Conservation (phyloP, 1,140 invertebrate genomes). For the Ladona fulva region DNA sequence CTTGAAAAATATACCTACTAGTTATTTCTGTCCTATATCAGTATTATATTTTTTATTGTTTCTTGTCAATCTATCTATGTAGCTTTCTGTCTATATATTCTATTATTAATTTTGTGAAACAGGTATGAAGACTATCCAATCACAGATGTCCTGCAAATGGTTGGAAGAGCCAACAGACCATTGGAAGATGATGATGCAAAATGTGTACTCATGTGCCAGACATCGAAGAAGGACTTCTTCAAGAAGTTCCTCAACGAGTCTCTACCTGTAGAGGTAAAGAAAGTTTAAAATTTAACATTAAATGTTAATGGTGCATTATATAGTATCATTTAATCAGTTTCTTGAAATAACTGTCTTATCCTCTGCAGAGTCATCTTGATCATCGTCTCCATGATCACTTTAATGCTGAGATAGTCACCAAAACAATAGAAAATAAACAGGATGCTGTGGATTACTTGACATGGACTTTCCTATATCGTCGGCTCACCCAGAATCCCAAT, state of each 20-base stretch:
- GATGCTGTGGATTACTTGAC: slow-evolving; percentile 99
- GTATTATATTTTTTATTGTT: not conserved
- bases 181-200: slow-evolving; percentile 88
- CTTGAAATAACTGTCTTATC: slow-evolving; percentile 18
- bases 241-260: slow-evolving; percentile 98
- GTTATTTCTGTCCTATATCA: not conserved
- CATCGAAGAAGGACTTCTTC: slow-evolving; percentile 97
- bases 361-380: slow-evolving; percentile 76
- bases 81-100: not conserved
- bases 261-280: slow-evolving; percentile 77
- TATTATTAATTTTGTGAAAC: slow-evolving; percentile 15
- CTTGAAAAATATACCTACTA: not conserved
- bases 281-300: not conserved
- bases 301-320: too few species aligned
- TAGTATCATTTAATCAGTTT: not conserved
- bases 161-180: slow-evolving; percentile 84
- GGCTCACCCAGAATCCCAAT: slow-evolving; percentile 98
- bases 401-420: slow-evolving; percentile 98
- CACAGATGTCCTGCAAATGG: slow-evolving; percentile 96
- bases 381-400: slow-evolving; percentile 98
- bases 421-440: slow-evolving; percentile 99
- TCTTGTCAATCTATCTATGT: not conserved
- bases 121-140: slow-evolving; percentile 95
- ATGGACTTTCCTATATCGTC: slow-evolving; percentile 96
- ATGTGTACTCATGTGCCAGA: slow-evolving; percentile 94